Evolutionary conservation across 2,797 vertebrate species (phyloP).

Genomic region (Typhlichthys eigenmanni): DNA sequence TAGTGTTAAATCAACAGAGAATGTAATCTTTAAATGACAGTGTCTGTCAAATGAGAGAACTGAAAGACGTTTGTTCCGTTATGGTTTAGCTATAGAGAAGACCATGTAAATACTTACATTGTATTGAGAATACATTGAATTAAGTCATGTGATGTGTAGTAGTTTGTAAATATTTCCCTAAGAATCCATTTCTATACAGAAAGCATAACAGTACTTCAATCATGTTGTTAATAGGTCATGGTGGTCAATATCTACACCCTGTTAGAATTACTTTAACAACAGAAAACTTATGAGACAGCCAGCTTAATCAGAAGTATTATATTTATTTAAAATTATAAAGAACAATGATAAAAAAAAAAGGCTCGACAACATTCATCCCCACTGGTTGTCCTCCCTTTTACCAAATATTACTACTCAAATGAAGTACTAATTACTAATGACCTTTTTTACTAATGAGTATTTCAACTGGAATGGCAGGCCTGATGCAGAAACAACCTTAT

Average conservation of each 20-base stretch:
- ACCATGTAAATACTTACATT: too few relatives aligned
- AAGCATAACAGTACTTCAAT: neutral
- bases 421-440: constrained; percentile 42
- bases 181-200: neutral
- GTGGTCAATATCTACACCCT: neutral
- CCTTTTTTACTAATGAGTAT: constrained; percentile 26
- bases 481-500: constrained; percentile 31
- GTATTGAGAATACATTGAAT: too few relatives aligned
- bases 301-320: constrained; percentile 30
- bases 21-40: too few relatives aligned
- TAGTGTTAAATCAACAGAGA: too few relatives aligned
- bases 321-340: constrained; percentile 62
- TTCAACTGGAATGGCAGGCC: constrained; percentile 47
- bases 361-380: constrained; percentile 10
- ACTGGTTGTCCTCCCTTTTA: neutral
- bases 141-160: too few relatives aligned
- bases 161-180: too few relatives aligned
- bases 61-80: too few relatives aligned
- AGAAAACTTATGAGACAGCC: neutral
- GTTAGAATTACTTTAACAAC: neutral
- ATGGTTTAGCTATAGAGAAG: too few relatives aligned
- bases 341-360: constrained; percentile 25
- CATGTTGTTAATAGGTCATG: neutral
- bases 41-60: too few relatives aligned
- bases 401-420: constrained; percentile 15